A percentile compares a stretch with the other conserved stretches of the same genome.
Conservation (phyloP, 2,888 invertebrate genomes). For the Amblyjoppa proteus region DNA sequence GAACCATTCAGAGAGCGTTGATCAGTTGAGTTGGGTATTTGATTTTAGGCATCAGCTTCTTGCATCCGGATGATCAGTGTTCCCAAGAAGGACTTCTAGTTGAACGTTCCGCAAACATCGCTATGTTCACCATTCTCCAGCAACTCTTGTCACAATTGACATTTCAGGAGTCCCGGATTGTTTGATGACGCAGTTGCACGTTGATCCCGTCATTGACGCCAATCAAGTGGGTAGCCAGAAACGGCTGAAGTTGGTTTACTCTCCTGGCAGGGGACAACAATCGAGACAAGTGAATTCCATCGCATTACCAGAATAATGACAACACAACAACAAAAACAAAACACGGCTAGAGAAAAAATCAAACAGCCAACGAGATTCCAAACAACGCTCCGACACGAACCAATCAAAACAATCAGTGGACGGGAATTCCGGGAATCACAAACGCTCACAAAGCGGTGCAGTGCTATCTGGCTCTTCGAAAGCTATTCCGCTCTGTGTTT, state of each 20-base stretch:
- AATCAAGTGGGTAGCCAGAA: not conserved
- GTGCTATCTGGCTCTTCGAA: slow-evolving; percentile 29
- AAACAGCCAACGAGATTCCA: slow-evolving; percentile 5
- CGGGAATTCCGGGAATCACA: slow-evolving; percentile 43
- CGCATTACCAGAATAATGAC: not conserved
- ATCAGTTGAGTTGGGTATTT: too few relatives aligned
- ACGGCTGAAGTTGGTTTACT: not conserved
- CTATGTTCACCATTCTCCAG: too few relatives aligned
- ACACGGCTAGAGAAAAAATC: not conserved
- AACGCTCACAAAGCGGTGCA: slow-evolving; percentile 48
- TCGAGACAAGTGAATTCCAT: slow-evolving; percentile 3
- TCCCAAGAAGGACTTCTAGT: too few relatives aligned
- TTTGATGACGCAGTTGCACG: not conserved
- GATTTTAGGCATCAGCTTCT: too few relatives aligned
- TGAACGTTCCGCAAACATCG: too few relatives aligned
- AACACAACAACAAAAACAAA: not conserved
- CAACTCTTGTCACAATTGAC: too few relatives aligned
- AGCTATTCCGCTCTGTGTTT: slow-evolving; percentile 55
- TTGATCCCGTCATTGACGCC: not conserved
- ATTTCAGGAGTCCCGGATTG: too few relatives aligned
- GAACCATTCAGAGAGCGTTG: too few relatives aligned
- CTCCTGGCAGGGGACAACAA: slow-evolving; percentile 32
- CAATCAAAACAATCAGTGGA: slow-evolving; percentile 53
- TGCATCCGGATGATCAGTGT: too few relatives aligned
- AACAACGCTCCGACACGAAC: slow-evolving; percentile 45